Evolutionary conservation across 37 sponge, comb jelly and placozoan genomes (phyloP), one percentile per base, ranked within the genome.

Genomic region (Cliona cf. orientalis): DNA sequence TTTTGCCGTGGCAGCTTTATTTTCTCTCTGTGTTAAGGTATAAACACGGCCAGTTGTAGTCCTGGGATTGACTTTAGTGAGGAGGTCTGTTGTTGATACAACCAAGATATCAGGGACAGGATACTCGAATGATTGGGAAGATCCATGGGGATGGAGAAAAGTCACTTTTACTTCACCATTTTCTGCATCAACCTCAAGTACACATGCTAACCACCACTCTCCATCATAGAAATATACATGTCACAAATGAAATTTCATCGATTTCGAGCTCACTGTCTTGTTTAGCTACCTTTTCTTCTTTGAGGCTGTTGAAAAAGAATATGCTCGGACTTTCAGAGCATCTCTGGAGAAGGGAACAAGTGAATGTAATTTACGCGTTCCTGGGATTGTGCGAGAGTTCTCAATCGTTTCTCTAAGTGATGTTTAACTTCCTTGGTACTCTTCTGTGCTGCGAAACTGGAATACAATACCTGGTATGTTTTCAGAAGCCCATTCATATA

Each of bases 121-220:
- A 33, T 86, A 86, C 19, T 38, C 32, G 55, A 46, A 86, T 19
- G 79, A 70, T 23, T 29, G 44, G 21, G 73, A 28, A 39, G 88
- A 81, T 28, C 88, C 81, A 42, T 73, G 75, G 26, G 88, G 88
- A 42, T 80, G 81, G 11, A 87, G 69, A 11, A 87, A 80, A 28
- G 58, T 66, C 33, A 87, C n/a, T 66, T 34, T 80, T 0, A 74
- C 88, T 66, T 63, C 56, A n/a, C 29, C 17, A 43, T 74, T 38
- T 7, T 84, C 67, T 28, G 19, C 26, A 66, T 46, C 36, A 5
- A 64, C 40, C 2, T 80, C 41, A 45, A 80, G 69, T 68, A 87
- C 76, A 55, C 69, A 80, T 37, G 59, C 81, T 28, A 87, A 23
- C 75, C 59, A 80, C 88, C 88, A 87, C 68, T 80, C 25, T 9